Conservation (phyloP, 2,113 vertebrate species). For the Gadus macrocephalus region DNA sequence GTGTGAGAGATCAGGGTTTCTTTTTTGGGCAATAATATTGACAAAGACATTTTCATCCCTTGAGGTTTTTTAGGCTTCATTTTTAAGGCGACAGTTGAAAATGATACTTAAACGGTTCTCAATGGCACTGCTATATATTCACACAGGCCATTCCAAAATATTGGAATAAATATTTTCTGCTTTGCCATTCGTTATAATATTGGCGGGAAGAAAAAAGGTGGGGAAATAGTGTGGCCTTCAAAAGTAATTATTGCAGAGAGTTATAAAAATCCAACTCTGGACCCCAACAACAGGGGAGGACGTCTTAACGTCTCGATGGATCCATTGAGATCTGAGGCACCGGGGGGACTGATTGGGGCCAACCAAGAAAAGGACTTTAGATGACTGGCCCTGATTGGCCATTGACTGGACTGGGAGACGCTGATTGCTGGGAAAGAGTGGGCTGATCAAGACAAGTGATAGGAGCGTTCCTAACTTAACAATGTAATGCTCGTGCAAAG, state of each 20-base stretch:
- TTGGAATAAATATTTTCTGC: no score
- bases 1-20: no score
- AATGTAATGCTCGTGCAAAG: neutral
- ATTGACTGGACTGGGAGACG: neutral
- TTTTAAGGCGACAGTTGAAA: no score
- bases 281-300: slow-evolving; percentile 10
- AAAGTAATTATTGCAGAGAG: neutral
- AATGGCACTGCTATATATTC: no score
- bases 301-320: neutral
- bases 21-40: no score
- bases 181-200: no score
- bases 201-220: no score
- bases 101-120: no score
- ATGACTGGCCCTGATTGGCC: slow-evolving; percentile 7
- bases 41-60: no score
- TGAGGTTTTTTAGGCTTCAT: no score
- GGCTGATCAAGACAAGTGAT: neutral
- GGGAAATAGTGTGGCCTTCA: neutral
- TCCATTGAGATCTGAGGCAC: neutral
- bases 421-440: slow-evolving; percentile 15
- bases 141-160: no score
- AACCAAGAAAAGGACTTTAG: neutral
- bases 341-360: neutral
- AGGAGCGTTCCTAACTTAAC: slow-evolving; percentile 3
- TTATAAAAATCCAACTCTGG: slow-evolving; percentile 13